A percentile compares a stretch with the other conserved stretches of the same genome.
Conservation (phyloP, 2,113 vertebrate species). For the Trichechus manatus region DNA sequence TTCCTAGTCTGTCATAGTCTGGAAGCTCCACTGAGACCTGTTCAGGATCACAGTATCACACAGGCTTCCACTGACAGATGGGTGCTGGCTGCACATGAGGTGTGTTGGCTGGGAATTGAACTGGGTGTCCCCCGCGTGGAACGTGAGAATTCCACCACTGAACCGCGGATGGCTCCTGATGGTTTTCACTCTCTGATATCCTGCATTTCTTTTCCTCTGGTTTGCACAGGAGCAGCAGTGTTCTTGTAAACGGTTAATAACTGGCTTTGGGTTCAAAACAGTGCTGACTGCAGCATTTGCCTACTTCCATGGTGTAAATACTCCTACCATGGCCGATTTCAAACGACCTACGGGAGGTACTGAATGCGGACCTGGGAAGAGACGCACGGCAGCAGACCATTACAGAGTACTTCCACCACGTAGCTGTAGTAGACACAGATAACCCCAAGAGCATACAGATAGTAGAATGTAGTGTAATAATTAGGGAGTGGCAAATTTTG, state of each 20-base stretch:
- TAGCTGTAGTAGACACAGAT: too few species aligned
- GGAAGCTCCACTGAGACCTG: neutral
- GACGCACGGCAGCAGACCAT: too few species aligned
- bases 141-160: neutral
- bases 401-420: too few species aligned
- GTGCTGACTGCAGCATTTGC: neutral
- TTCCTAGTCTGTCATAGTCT: neutral
- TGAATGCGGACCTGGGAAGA: neutral
- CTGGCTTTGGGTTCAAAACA: neutral
- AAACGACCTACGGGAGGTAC: neutral
- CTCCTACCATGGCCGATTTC: neutral
- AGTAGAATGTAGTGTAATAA: neutral
- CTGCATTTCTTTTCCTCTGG: neutral
- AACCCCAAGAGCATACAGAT: too few species aligned
- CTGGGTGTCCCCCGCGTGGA: neutral
- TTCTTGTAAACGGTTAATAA: neutral
- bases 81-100: neutral
- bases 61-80: neutral
- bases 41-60: neutral
- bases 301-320: neutral
- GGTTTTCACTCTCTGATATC: neutral
- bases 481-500: neutral
- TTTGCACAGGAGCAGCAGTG: neutral
- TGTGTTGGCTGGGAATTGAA: neutral
- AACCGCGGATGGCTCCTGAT: neutral